Conservation (phyloP, 2,888 invertebrate genomes). For the Patella depressa region DNA sequence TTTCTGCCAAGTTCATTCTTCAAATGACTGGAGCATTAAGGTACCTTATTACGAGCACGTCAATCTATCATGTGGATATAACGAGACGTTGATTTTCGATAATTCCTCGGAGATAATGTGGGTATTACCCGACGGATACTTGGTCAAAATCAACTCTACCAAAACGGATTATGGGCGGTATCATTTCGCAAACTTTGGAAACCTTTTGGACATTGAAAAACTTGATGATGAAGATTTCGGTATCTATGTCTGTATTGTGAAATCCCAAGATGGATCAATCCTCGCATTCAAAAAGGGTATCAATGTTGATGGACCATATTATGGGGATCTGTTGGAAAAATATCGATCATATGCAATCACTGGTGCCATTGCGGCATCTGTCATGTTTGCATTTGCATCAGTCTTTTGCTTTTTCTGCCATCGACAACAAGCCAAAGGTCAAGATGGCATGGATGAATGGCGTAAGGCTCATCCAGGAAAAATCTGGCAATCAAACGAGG, state of each 20-base stretch:
- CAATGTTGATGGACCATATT: conserved; percentile 17
- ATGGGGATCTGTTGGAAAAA: conserved; percentile 15
- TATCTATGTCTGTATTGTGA: not conserved
- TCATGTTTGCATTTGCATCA: conserved; percentile 19
- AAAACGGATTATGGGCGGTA: not conserved
- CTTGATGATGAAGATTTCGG: conserved; percentile 2
- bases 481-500: not conserved
- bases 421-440: conserved; percentile 18
- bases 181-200: not conserved
- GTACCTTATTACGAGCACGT: not conserved
- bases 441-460: conserved; percentile 1
- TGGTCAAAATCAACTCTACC: not conserved
- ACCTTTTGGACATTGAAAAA: conserved; percentile 9
- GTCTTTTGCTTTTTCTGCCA: conserved; percentile 26
- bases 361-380: conserved; percentile 23
- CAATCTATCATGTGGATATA: not conserved
- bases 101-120: not conserved
- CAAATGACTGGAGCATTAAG: not conserved
- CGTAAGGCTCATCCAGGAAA: not conserved
- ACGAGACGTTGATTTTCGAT: not conserved
- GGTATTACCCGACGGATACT: not conserved
- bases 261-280: not conserved
- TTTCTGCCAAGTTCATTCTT: not conserved
- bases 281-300: conserved; percentile 13
- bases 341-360: not conserved